Percentiles rank a stretch among this genome's conserved stretches.
Evolutionary conservation across 2,888 invertebrate genomes (phyloP).

Genomic region (Cremastobaeus sp.): DNA sequence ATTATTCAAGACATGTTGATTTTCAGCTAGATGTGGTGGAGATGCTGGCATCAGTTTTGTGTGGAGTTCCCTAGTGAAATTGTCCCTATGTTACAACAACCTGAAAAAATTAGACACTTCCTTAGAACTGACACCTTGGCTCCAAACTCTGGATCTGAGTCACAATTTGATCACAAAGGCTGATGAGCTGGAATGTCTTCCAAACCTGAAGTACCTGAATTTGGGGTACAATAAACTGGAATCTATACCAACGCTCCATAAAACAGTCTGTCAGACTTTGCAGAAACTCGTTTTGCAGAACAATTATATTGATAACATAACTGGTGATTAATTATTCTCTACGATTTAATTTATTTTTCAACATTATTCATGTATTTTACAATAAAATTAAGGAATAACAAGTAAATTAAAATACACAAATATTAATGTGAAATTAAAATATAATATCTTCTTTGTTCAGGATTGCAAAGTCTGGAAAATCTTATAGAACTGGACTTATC

Average conservation of each 20-base stretch:
- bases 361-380: constrained; percentile 5
- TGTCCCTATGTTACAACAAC: constrained; percentile 39
- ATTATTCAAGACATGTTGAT: constrained; percentile 38
- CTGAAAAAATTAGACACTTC: constrained; percentile 81
- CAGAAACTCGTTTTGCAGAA: constrained; percentile 82
- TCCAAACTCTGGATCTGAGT: constrained; percentile 83
- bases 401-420: too few species aligned
- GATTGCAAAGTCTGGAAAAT: constrained; percentile 80
- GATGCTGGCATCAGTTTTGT: constrained; percentile 82
- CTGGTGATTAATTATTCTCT: constrained; percentile 72
- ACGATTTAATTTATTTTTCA: constrained; percentile 10
- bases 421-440: constrained; percentile 21
- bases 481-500: constrained; percentile 82
- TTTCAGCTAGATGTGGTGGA: constrained; percentile 80
- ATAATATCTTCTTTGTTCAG: constrained; percentile 58
- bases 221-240: constrained; percentile 83
- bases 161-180: constrained; percentile 82
- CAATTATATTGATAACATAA: constrained; percentile 83
- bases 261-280: constrained; percentile 80
- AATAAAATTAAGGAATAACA: too few species aligned
- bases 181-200: constrained; percentile 81
- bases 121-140: constrained; percentile 81
- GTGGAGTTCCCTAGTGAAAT: constrained; percentile 82
- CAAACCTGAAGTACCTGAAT: constrained; percentile 83
- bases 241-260: constrained; percentile 80